phyloP scores from a whole-genome alignment of 2,113 vertebrate genomes.

The Rhodinocichla rosea region DNA sequence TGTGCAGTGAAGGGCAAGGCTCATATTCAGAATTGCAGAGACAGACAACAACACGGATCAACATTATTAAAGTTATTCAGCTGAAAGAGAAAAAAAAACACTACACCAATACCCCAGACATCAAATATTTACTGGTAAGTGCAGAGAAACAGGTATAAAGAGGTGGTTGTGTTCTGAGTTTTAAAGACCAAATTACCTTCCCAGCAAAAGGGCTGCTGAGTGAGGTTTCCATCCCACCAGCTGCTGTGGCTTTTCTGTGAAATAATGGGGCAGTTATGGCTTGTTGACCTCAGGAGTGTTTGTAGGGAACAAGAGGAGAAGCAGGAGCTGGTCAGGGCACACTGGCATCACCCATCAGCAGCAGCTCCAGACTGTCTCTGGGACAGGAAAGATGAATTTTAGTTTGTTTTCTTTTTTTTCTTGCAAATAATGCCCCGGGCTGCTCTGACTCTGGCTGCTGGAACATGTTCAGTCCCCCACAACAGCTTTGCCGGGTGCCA shows the following conservation, averaged over 20 bases:
- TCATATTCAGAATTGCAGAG: not conserved
- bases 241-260: constrained; percentile 11
- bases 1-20: constrained; percentile 28
- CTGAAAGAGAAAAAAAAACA: not conserved
- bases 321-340: not conserved
- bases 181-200: not conserved
- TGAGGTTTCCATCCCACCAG: constrained; percentile 2
- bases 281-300: not conserved
- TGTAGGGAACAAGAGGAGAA: not conserved
- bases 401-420: not conserved
- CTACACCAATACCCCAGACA: not conserved
- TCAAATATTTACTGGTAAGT: constrained; percentile 8
- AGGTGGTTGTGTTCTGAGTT: not conserved
- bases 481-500: accelerated
- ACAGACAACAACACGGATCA: not conserved
- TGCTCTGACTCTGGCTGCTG: not conserved
- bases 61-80: constrained; percentile 15
- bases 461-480: not conserved
- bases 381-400: not conserved
- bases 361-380: not conserved
- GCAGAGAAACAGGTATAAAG: not conserved
- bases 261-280: not conserved
- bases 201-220: not conserved
- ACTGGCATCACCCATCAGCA: not conserved
- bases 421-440: not conserved